These are phyloP conservation scores for Helicoverpa assulta DNA, from an alignment of 2,888 invertebrate species.

Conservation along the genomic window DNA sequence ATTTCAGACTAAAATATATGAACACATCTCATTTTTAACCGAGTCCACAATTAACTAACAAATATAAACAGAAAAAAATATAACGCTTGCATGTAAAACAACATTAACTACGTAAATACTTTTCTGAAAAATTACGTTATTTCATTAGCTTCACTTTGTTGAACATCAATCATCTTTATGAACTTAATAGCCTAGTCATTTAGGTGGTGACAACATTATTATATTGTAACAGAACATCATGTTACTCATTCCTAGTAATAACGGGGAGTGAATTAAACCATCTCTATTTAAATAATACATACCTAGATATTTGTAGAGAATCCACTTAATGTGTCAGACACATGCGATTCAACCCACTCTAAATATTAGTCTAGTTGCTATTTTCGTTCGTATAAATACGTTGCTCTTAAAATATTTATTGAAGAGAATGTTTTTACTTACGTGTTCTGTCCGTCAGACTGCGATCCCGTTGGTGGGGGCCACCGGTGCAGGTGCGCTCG, in stretches of 20 bases:
- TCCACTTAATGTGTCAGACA: not conserved
- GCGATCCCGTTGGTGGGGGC: conserved; percentile 88
- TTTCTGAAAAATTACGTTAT: conserved; percentile 9
- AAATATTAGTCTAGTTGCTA: conserved; percentile 20
- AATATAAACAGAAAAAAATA: conserved; percentile 67
- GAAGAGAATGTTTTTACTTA: conserved; percentile 74
- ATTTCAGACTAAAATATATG: too few species aligned
- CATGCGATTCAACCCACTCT: not conserved
- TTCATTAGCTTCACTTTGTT: conserved; percentile 29
- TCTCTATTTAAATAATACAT: not conserved
- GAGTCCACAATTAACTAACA: too few species aligned
- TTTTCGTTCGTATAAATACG: conserved; percentile 55
- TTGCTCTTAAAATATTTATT: conserved; percentile 52
- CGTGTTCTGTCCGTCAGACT: conserved; percentile 92
- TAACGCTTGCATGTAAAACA: not conserved
- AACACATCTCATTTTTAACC: too few species aligned
- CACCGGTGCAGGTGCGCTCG: conserved; percentile 84
- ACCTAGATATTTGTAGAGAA: not conserved
- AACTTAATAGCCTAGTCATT: conserved; percentile 16
- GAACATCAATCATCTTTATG: conserved; percentile 29
- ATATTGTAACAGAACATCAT: not conserved
- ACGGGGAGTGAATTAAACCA: not conserved
- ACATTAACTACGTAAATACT: not conserved
- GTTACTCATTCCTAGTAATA: not conserved
- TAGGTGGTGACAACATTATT: conserved; percentile 1